Percentiles rank a stretch among this genome's conserved stretches.
These are phyloP conservation scores for Trissolcus japonicus DNA, from an alignment of 2,888 invertebrate genomes.

Conservation along the genomic window DNA sequence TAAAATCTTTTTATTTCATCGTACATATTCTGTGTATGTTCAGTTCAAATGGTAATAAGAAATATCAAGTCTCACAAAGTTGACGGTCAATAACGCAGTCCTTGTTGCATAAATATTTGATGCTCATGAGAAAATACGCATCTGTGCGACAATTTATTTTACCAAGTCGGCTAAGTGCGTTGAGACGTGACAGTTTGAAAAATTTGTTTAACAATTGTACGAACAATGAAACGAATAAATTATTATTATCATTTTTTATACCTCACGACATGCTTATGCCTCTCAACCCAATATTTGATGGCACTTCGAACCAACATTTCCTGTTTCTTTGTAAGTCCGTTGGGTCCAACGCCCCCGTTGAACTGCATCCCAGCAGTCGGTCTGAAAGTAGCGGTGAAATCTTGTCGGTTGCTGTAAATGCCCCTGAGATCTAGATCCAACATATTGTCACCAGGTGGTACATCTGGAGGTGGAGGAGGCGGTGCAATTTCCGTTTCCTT, in stretches of 20 bases:
- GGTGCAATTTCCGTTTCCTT: conserved; percentile 55
- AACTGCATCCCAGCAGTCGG: conserved; percentile 77
- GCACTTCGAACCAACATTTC: conserved; percentile 90
- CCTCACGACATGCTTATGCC: conserved; percentile 93
- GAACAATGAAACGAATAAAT: background rate
- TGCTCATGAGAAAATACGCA: conserved; percentile 69
- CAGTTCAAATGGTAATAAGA: conserved; percentile 3
- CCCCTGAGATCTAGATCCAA: conserved; percentile 83
- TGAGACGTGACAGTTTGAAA: too few relatives aligned
- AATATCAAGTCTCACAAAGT: conserved; percentile 65
- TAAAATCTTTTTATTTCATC: too few relatives aligned
- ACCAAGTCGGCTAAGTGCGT: conserved; percentile 1
- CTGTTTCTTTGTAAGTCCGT: conserved; percentile 88
- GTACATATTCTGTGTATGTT: too few relatives aligned
- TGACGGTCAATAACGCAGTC: conserved; percentile 73
- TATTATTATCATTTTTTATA: conserved; percentile 66
- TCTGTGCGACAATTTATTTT: conserved; percentile 47
- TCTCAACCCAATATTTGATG: conserved; percentile 93
- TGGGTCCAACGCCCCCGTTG: conserved; percentile 81
- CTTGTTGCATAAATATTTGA: conserved; percentile 71
- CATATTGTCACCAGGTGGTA: conserved; percentile 67
- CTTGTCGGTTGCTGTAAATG: conserved; percentile 86
- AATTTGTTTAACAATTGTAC: background rate
- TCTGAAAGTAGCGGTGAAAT: conserved; percentile 86
- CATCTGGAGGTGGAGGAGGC: conserved; percentile 57